Evolutionary conservation across 2,888 invertebrate genomes (phyloP).

Genomic region (Platycheirus albimanus): DNA sequence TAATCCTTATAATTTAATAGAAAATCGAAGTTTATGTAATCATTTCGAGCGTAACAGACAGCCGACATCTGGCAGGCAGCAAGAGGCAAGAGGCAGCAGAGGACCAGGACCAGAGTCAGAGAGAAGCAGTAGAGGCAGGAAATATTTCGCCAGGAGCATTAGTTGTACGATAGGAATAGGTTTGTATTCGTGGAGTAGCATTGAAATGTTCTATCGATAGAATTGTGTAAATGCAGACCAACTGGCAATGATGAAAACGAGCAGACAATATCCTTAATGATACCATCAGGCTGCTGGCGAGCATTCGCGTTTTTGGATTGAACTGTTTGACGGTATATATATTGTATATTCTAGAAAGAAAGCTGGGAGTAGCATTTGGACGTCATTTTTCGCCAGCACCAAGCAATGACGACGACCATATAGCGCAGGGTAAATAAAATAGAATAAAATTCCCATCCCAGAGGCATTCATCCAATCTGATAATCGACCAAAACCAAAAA

Average conservation of each 20-base stretch:
- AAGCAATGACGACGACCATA: too few relatives aligned
- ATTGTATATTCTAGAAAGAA: too few relatives aligned
- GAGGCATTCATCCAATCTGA: slow-evolving; percentile 66
- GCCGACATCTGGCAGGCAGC: slow-evolving; percentile 69
- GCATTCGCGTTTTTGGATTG: slow-evolving; percentile 51
- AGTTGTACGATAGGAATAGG: slow-evolving; percentile 5
- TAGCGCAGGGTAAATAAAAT: slow-evolving; percentile 47
- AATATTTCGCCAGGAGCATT: slow-evolving; percentile 28
- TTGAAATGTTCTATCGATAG: slow-evolving; percentile 62
- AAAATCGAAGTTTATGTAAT: slow-evolving; percentile 74
- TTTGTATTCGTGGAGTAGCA: slow-evolving; percentile 17
- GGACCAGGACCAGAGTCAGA: too few relatives aligned
- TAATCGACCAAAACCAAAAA: slow-evolving; percentile 62
- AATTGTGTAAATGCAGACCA: slow-evolving; percentile 71
- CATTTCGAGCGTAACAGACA: slow-evolving; percentile 73
- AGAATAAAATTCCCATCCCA: slow-evolving; percentile 60
- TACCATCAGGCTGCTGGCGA: slow-evolving; percentile 70
- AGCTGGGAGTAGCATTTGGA: not conserved
- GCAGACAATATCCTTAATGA: slow-evolving; percentile 73
- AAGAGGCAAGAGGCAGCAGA: too few relatives aligned
- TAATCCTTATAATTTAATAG: slow-evolving; percentile 74
- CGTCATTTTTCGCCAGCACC: slow-evolving; percentile 56
- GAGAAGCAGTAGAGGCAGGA: slow-evolving; percentile 4
- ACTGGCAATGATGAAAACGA: slow-evolving; percentile 72
- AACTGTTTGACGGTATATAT: slow-evolving; percentile 44